Percentiles rank a stretch among this genome's conserved stretches.
These are phyloP conservation scores for Autographa pulchrina DNA, from an alignment of 2,888 invertebrate genomes.

Conservation along the genomic window DNA sequence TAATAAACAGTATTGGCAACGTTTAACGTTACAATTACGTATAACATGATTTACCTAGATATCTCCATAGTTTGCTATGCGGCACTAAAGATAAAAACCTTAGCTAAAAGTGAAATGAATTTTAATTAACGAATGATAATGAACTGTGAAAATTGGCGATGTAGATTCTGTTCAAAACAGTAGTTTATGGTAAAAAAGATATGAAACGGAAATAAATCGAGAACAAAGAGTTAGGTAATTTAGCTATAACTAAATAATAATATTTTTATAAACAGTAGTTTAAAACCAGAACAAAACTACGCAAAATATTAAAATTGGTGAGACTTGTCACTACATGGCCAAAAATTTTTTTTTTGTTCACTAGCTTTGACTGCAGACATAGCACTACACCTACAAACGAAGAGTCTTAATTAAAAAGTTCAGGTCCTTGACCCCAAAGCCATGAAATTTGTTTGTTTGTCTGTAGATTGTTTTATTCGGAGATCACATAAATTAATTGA, in stretches of 20 bases:
- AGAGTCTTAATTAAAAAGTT: too few relatives aligned
- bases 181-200: slow-evolving; percentile 33
- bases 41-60: background rate
- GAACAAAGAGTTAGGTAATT: slow-evolving; percentile 50
- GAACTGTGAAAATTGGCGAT: slow-evolving; percentile 44
- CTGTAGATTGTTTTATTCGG: background rate
- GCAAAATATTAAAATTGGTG: background rate
- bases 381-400: background rate
- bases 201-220: slow-evolving; percentile 34
- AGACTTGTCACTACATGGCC: background rate
- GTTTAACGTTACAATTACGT: slow-evolving; percentile 6
- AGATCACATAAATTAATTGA: slow-evolving; percentile 3
- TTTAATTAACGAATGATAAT: slow-evolving; percentile 39
- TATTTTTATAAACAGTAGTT: slow-evolving; percentile 32
- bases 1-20: slow-evolving; percentile 35
- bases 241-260: slow-evolving; percentile 30
- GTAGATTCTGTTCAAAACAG: slow-evolving; percentile 37
- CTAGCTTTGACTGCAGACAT: background rate
- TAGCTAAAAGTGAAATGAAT: slow-evolving; percentile 31
- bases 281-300: slow-evolving; percentile 61
- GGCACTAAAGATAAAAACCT: background rate
- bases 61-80: background rate
- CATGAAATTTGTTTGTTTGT: slow-evolving; percentile 1
- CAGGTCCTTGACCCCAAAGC: slow-evolving; percentile 1
- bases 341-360: background rate